phyloP scores from a whole-genome alignment of 2,113 vertebrate genomes.

The Psammodynastes pulverulentus region DNA sequence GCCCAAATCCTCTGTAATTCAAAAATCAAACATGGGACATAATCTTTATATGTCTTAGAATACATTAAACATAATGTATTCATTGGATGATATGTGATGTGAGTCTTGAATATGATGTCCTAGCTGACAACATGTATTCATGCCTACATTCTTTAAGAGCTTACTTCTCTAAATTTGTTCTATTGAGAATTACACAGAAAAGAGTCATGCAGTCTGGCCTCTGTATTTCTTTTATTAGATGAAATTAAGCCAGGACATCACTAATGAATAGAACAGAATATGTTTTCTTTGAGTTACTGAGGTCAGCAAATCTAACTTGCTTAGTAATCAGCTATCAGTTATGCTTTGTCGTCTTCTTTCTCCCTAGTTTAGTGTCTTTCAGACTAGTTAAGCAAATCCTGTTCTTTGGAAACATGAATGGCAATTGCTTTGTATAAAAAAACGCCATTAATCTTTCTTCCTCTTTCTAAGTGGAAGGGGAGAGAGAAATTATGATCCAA shows the following conservation, averaged over 20 bases:
- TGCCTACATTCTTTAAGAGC: neutral
- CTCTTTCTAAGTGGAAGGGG: neutral
- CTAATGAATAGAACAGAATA: neutral
- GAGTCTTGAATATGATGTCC: neutral
- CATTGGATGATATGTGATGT: neutral
- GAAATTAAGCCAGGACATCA: neutral
- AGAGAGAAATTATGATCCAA: neutral
- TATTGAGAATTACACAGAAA: neutral
- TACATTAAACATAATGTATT: neutral
- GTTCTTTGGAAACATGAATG: neutral
- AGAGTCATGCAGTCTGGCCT: neutral
- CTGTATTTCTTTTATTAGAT: neutral
- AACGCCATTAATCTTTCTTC: neutral
- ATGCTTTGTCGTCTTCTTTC: neutral
- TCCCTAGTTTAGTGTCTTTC: neutral
- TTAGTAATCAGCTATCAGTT: neutral
- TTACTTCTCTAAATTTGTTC: neutral
- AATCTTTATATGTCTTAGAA: neutral
- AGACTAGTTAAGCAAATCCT: neutral
- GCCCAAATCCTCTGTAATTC: neutral
- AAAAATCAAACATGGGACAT: neutral
- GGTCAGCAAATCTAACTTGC: neutral
- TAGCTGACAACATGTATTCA: neutral
- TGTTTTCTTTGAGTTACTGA: neutral
- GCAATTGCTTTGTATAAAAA: neutral